Percentiles rank a stretch among this genome's conserved stretches.
Evolutionary conservation across 2,797 vertebrate genomes (phyloP).

Genomic region (Periparus ater): DNA sequence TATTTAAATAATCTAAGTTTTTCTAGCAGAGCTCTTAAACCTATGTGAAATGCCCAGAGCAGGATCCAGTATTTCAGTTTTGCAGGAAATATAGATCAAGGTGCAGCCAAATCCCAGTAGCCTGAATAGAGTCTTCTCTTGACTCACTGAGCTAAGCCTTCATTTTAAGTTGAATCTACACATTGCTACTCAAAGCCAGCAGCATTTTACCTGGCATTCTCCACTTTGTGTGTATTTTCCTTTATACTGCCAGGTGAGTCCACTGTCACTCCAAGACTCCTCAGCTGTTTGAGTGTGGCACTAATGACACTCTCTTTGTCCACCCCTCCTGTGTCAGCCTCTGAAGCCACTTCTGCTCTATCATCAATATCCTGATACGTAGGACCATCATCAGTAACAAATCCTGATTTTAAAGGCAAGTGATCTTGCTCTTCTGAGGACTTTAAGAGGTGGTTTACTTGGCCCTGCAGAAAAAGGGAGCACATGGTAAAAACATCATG

Average conservation of each 20-base stretch:
- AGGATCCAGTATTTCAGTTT: neutral
- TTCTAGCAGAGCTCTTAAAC: neutral
- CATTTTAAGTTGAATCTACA: neutral
- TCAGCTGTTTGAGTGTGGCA: slow-evolving; percentile 87
- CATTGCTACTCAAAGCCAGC: neutral
- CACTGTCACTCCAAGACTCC: slow-evolving; percentile 85
- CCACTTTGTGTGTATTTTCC: slow-evolving; percentile 75
- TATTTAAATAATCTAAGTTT: neutral
- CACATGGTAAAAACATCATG: neutral
- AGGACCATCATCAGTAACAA: slow-evolving; percentile 15
- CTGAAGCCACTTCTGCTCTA: slow-evolving; percentile 34
- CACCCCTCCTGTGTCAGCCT: neutral
- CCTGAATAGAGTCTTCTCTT: neutral
- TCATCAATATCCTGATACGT: slow-evolving; percentile 25
- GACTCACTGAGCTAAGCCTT: neutral
- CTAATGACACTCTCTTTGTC: slow-evolving; percentile 80
- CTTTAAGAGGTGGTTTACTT: slow-evolving; percentile 86
- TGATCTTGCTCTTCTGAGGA: slow-evolving; percentile 66
- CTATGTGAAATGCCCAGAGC: neutral
- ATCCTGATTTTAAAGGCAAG: slow-evolving; percentile 37
- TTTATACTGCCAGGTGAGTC: slow-evolving; percentile 72
- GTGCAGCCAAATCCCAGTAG: neutral
- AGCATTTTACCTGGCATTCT: slow-evolving; percentile 86
- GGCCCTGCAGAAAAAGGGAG: slow-evolving; percentile 76
- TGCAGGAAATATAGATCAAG: neutral